phyloP scores from a whole-genome alignment of 2,888 invertebrate species.

The Agrochola lychnidis region DNA sequence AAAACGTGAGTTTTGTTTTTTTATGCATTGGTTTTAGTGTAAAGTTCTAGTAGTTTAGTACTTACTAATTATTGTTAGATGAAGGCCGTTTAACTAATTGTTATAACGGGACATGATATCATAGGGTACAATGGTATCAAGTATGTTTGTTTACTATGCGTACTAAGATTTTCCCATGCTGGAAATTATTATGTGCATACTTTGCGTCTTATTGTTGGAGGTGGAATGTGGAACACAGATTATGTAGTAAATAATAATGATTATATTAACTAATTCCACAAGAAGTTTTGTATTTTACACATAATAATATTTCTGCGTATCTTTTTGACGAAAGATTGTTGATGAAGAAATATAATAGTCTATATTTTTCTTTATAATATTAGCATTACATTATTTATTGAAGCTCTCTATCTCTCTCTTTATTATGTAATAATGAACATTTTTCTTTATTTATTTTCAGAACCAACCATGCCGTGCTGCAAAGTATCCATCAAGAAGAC shows the following conservation, averaged over 20 bases:
- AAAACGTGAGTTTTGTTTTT: slow-evolving; percentile 16
- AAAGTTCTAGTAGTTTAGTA: neutral
- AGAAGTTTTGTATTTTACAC: neutral
- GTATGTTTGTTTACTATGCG: neutral
- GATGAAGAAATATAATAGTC: neutral
- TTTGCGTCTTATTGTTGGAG: neutral
- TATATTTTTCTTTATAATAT: no score
- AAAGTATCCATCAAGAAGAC: slow-evolving; percentile 66
- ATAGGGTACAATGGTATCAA: neutral
- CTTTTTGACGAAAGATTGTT: neutral
- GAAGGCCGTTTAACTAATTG: neutral
- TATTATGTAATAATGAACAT: neutral
- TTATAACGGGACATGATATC: neutral
- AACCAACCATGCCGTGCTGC: slow-evolving; percentile 75
- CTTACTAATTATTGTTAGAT: neutral
- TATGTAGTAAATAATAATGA: slow-evolving; percentile 7
- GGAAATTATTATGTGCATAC: slow-evolving; percentile 14
- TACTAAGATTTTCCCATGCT: neutral
- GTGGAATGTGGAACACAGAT: neutral
- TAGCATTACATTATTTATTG: no score
- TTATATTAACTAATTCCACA: neutral
- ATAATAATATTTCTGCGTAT: no score
- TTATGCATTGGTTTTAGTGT: neutral
- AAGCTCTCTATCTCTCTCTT: no score
- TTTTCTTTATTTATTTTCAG: slow-evolving; percentile 24